Evolutionary conservation across 2,113 vertebrate species (phyloP), one percentile per base, ranked within the genome.

Genomic region (Copsychus sechellarum): DNA sequence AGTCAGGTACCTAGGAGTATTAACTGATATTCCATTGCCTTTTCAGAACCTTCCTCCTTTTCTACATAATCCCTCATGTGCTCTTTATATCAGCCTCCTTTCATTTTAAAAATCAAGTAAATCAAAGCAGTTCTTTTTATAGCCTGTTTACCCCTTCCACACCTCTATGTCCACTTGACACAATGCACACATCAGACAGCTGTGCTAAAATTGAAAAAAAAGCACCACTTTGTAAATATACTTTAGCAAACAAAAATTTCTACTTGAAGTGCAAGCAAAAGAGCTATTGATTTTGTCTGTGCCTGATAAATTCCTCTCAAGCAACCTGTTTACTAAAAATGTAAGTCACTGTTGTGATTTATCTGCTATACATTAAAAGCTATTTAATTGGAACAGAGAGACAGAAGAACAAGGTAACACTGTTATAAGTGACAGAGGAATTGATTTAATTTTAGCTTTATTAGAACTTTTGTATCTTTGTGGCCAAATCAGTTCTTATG

Each of bases 201-300:
- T 71, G 28, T 22, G 43, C 62, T 51, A 71, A 77, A 93, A 81
- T 11, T 60, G 53, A 53, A 56, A 67, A 89, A 94, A 36, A 34
- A 28, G 56, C 64, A 93, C 51, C 43, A 45, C 60, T 81, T 72
- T 58, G 38, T 69, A 61, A 82, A 80, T 28, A 82, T 4, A 57
- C 21, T 85, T 93, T 38, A 88, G 67, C 40, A 88, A 90, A 33
- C 51, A 78, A 89, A 88, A 47, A 40, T 47, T 81, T 71, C 86
- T 71, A 34, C 56, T 90, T 71, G 56, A 94, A 81, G 74, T 57
- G 53, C 56, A 94, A 90, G 76, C 40, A 86, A 78, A 95, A 88
- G 62, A 90, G 73, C 16, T 88, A 96, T 83, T 86, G 93, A 95
- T 93, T 94, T 83, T 92, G 56, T 58, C 80, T 78, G 71, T 21